phyloP scores from a whole-genome alignment of 1,140 invertebrate species.

The Danaus melanippus region DNA sequence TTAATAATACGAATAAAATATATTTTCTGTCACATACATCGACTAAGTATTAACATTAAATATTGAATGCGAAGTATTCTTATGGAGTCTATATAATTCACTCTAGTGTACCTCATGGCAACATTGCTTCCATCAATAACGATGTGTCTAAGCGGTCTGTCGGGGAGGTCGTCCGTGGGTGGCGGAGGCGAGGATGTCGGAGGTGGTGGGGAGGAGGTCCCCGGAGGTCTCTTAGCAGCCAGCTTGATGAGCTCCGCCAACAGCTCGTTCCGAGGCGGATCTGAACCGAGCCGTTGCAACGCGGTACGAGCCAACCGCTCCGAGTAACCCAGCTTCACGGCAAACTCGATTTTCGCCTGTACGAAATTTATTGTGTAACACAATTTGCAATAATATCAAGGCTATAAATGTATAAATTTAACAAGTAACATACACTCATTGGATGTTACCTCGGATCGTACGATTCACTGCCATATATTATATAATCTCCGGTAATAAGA shows the following conservation, averaged over 20 bases:
- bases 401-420: no score
- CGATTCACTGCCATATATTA: no score
- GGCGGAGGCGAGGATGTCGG: conserved; percentile 40
- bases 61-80: no score
- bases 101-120: conserved; percentile 86
- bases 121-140: conserved; percentile 99
- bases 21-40: no score
- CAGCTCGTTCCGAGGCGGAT: conserved; percentile 89
- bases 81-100: no score
- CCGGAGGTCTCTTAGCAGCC: conserved; percentile 73
- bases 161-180: conserved; percentile 11
- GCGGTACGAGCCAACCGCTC: conserved; percentile 88
- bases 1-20: no score
- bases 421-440: no score
- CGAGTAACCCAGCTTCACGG: conserved; percentile 89
- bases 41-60: no score
- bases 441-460: no score
- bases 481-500: no score
- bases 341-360: conserved; percentile 63
- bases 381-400: no score
- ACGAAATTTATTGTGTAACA: conserved; percentile 8
- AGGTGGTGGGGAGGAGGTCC: conserved; percentile 41
- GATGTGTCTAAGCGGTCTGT: conserved; percentile 81
- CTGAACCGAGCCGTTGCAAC: conserved; percentile 84
- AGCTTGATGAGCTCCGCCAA: conserved; percentile 86